Evolutionary conservation across 2,888 invertebrate species (phyloP), one percentile per base, ranked within the genome.

Genomic region (Agriopis aurantiaria): DNA sequence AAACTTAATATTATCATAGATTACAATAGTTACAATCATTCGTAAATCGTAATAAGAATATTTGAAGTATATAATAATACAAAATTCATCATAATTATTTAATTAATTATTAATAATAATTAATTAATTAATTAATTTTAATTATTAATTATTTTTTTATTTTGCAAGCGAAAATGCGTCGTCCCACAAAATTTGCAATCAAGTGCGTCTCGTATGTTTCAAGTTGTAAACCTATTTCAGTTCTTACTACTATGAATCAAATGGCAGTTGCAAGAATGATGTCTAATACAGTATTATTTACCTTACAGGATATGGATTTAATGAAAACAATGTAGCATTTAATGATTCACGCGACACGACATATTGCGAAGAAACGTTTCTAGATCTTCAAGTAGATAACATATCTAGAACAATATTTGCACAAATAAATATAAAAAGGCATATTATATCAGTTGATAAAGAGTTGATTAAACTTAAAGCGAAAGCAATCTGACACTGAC

Each of bases 381-480:
- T 46, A 66, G 65, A 68, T 68, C 63, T 72, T 68, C 61, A 55
- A 53, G 55, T 51, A 65, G 68, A 74, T 65, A 71, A 41, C 41
- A 43, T 59, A 70, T 66, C 53, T 52, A 11, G 40, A 48, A 66
- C 59, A 40, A 46, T 40, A 23, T 58, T 48, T 33, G 43, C 45
- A 58, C 59, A 59, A 71, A 68, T 65, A 67, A 57, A 69, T 55
- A 70, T 46, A 55, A 53, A 45, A 61, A 14, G 52, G 59, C 65
- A 49, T 48, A 61, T 58, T 57, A 62, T 68, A 76, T 58, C 68
- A 55, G 8, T 9, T 59, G 74, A 74, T 68, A 73, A 66, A 9
- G 48, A 63, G 43, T 68, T 68, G 60, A 67, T 66, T 64, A 65
- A 61, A 65, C 67, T 60, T 45, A 68, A 40, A 53, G 23, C 12